A percentile compares a stretch with the other conserved stretches of the same genome.
Conservation (phyloP, 2,113 vertebrate species). For the Pollimyrus isidori region DNA sequence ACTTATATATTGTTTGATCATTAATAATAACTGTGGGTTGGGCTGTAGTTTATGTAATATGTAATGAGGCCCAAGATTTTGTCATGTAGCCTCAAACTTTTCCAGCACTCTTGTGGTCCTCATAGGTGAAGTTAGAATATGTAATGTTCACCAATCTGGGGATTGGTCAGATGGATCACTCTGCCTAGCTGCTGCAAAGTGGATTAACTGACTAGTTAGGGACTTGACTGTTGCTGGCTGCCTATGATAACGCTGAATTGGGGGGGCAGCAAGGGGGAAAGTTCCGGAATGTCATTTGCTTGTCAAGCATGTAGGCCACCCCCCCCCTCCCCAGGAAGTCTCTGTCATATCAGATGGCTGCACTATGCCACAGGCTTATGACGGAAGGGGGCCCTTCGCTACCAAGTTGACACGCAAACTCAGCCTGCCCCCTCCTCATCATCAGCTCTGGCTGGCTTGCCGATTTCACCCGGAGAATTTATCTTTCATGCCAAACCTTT, state of each 20-base stretch:
- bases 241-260: background rate
- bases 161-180: background rate
- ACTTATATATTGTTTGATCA: background rate
- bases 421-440: background rate
- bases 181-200: background rate
- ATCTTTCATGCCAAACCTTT: slow-evolving; percentile 8
- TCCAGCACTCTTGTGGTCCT: background rate
- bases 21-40: background rate
- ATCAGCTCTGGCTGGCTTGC: background rate
- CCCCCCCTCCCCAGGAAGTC: background rate
- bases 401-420: background rate
- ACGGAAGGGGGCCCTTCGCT: background rate
- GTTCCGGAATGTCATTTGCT: background rate
- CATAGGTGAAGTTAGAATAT: background rate
- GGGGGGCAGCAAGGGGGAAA: background rate
- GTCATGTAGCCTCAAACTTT: background rate
- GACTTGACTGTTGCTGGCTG: background rate
- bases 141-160: background rate
- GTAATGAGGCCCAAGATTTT: background rate
- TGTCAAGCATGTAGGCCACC: background rate
- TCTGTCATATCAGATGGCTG: background rate
- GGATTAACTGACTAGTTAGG: background rate
- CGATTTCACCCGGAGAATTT: slow-evolving; percentile 7
- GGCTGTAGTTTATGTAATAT: background rate
- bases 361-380: background rate